These are phyloP conservation scores for Sander vitreus DNA, from an alignment of 2,113 vertebrate genomes.

Conservation along the genomic window DNA sequence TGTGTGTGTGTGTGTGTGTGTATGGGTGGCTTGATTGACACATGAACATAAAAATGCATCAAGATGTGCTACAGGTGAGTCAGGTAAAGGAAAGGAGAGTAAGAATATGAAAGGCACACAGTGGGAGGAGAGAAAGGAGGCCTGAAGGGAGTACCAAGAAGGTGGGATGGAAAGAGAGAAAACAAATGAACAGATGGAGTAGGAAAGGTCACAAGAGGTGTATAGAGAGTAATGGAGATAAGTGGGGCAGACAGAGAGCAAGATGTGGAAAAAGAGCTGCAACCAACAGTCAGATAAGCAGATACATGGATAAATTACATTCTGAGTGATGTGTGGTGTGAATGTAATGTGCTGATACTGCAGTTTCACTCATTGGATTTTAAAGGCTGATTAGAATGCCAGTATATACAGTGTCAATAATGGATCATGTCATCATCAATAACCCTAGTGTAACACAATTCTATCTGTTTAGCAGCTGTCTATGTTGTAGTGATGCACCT, in stretches of 20 bases:
- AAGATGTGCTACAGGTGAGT: slow-evolving; percentile 24
- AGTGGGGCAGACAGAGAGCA: background rate
- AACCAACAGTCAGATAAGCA: background rate
- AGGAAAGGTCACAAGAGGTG: background rate
- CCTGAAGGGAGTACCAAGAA: background rate
- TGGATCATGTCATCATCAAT: background rate
- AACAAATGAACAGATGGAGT: background rate
- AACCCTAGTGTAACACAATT: background rate
- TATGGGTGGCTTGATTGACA: slow-evolving; percentile 21
- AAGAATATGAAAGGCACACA: background rate
- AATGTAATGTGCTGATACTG: background rate
- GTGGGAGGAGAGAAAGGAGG: background rate
- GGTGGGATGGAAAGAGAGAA: background rate
- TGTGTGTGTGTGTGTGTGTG: background rate
- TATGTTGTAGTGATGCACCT: background rate
- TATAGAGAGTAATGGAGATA: background rate
- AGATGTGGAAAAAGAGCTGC: background rate
- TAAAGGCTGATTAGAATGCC: slow-evolving; percentile 4
- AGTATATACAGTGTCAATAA: slow-evolving; percentile 24
- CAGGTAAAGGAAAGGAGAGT: background rate
- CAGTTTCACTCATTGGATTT: background rate
- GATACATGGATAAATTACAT: background rate
- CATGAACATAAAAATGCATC: slow-evolving; percentile 1
- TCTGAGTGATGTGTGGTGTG: background rate
- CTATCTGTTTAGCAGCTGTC: background rate